A percentile compares a stretch with the other conserved stretches of the same genome.
These are phyloP conservation scores for Tragelaphus scriptus DNA, from an alignment of 2,113 vertebrate genomes.

Conservation along the genomic window DNA sequence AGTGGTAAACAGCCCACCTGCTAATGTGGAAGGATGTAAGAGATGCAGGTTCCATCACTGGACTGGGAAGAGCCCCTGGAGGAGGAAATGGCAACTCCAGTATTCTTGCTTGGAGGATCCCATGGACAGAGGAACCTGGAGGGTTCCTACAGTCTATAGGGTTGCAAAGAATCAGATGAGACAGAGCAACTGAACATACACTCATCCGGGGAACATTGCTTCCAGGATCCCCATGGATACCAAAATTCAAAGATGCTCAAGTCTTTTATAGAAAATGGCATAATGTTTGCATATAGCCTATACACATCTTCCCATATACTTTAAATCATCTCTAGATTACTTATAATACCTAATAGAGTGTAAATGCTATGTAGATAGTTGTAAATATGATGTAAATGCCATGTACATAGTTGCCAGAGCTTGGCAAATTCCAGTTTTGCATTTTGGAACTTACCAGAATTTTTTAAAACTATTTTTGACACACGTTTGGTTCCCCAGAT, in stretches of 20 bases:
- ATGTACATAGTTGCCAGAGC: neutral
- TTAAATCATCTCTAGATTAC: neutral
- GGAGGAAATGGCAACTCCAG: neutral
- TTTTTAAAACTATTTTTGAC: neutral
- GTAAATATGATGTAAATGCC: neutral
- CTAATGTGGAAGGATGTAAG: neutral
- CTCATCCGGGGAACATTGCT: neutral
- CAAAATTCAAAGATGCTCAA: neutral
- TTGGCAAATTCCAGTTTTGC: neutral
- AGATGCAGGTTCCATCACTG: neutral
- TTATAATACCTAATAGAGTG: neutral
- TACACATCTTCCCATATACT: neutral
- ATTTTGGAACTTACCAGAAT: neutral
- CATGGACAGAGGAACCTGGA: neutral
- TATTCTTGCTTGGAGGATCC: neutral
- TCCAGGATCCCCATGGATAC: neutral
- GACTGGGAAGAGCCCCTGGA: neutral
- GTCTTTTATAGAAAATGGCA: neutral
- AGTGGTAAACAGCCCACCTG: neutral
- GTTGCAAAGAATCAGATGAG: neutral
- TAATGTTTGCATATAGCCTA: neutral
- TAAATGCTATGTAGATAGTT: neutral
- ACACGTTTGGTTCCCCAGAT: neutral
- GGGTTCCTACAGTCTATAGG: neutral
- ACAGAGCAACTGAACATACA: neutral